Conservation (phyloP, 1,140 invertebrate species). For the Linepithema humile region DNA sequence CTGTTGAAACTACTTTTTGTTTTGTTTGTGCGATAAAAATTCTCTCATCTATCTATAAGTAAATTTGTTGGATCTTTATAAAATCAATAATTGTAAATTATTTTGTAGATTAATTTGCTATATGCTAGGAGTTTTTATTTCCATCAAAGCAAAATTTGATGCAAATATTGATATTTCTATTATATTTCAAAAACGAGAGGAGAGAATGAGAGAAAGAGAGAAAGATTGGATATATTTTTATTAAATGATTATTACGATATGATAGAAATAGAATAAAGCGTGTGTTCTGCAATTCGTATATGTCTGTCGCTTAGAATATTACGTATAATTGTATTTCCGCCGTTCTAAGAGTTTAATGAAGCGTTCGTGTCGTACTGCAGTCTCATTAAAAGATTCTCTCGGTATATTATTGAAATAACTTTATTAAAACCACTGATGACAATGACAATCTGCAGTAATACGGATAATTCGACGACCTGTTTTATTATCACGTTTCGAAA, state of each 20-base stretch:
- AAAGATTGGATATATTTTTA: slow-evolving; percentile 2
- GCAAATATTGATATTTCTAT: background rate
- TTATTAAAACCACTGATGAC: slow-evolving; percentile 13
- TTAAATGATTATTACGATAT: background rate
- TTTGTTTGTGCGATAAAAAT: background rate
- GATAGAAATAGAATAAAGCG: background rate
- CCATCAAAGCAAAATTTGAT: slow-evolving; percentile 19
- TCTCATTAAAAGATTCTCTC: slow-evolving; percentile 38
- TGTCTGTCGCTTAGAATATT: background rate
- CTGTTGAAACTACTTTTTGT: too few species aligned
- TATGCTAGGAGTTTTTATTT: background rate
- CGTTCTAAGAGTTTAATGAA: slow-evolving; percentile 40
- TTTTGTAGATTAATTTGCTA: background rate
- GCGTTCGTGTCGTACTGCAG: background rate
- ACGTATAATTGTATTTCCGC: slow-evolving; percentile 15
- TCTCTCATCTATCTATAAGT: background rate
- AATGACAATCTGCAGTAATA: background rate
- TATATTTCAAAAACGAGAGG: slow-evolving; percentile 15
- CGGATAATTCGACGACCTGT: background rate
- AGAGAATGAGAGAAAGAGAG: too few species aligned
- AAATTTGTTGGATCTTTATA: background rate
- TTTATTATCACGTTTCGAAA: background rate
- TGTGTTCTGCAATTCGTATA: background rate
- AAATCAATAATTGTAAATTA: background rate
- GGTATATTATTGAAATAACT: slow-evolving; percentile 16